Percentiles rank a stretch among this genome's conserved stretches.
Conservation (phyloP, 1,140 invertebrate species). For the Matsumurasca onukii region DNA sequence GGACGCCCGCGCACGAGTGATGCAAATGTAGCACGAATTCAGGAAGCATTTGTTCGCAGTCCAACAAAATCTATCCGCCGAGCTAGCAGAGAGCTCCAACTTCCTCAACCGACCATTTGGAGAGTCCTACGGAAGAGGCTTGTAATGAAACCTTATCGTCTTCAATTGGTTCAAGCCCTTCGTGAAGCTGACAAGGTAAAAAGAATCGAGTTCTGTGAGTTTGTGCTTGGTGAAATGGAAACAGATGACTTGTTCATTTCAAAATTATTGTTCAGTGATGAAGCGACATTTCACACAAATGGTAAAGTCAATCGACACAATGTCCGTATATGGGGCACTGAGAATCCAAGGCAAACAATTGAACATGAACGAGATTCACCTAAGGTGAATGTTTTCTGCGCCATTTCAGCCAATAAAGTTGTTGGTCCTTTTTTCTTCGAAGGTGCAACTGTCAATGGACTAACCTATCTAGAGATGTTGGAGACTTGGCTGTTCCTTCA, state of each 20-base stretch:
- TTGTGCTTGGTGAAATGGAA: too few relatives aligned
- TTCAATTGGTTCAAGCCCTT: too few relatives aligned
- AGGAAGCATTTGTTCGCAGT: conserved; percentile 23
- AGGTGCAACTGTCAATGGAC: conserved; percentile 28
- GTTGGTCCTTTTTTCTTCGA: conserved; percentile 25
- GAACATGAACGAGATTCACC: conserved; percentile 18
- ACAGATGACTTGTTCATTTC: conserved; percentile 16
- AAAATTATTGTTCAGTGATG: conserved; percentile 13
- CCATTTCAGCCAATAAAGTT: conserved; percentile 29
- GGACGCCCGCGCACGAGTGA: conserved; percentile 26
- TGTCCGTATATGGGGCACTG: conserved; percentile 21
- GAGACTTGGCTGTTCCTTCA: conserved; percentile 31
- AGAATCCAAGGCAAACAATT: conserved; percentile 6
- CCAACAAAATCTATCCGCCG: background rate
- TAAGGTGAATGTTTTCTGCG: conserved; percentile 27
- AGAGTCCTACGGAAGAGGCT: too few relatives aligned
- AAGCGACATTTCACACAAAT: conserved; percentile 21
- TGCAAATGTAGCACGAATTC: conserved; percentile 17
- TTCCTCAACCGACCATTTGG: too few relatives aligned
- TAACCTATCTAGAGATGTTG: conserved; percentile 31
- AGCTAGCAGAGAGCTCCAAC: conserved; percentile 14
- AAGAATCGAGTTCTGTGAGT: too few relatives aligned
- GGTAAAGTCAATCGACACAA: conserved; percentile 20
- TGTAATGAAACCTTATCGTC: too few relatives aligned
- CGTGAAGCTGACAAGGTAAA: conserved; percentile 1